Evolutionary conservation across 2,888 invertebrate species (phyloP).

Genomic region (Junonia oenone): DNA sequence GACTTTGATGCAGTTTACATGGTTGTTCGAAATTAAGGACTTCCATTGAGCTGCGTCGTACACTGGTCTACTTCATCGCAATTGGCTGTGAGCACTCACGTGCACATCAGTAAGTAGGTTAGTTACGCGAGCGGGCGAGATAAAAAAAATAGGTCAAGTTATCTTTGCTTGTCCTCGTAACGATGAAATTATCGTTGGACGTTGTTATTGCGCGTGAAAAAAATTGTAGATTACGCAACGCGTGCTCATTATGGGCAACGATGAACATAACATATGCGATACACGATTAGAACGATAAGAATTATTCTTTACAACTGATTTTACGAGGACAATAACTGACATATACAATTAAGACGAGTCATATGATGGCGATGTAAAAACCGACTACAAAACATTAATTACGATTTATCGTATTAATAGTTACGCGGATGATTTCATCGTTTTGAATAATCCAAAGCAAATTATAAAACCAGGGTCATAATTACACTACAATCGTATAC

Average conservation of each 20-base stretch:
- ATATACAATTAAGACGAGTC: not conserved
- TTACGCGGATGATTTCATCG: slow-evolving; percentile 28
- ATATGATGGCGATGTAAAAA: not conserved
- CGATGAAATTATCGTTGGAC: slow-evolving; percentile 66
- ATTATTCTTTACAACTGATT: not conserved
- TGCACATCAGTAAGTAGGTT: slow-evolving; percentile 64
- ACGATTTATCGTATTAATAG: slow-evolving; percentile 16
- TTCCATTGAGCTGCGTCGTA: slow-evolving; percentile 36
- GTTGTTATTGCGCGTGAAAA: slow-evolving; percentile 64
- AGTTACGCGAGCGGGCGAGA: slow-evolving; percentile 63
- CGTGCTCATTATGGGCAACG: slow-evolving; percentile 23
- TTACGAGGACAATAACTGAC: slow-evolving; percentile 11
- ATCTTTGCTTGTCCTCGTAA: slow-evolving; percentile 74
- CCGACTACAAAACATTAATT: slow-evolving; percentile 1
- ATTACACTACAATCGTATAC: slow-evolving; percentile 28
- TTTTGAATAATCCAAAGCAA: slow-evolving; percentile 10
- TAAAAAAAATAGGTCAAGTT: slow-evolving; percentile 80
- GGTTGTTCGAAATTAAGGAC: slow-evolving; percentile 35
- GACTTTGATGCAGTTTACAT: not conserved
- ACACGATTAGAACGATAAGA: not conserved
- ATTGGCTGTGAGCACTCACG: slow-evolving; percentile 53
- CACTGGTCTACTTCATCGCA: slow-evolving; percentile 47
- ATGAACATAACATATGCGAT: slow-evolving; percentile 4
- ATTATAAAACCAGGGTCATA: slow-evolving; percentile 26
- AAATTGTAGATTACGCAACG: slow-evolving; percentile 56